Evolutionary conservation across 2,888 invertebrate genomes (phyloP).

Genomic region (Brachyopa scutellaris): DNA sequence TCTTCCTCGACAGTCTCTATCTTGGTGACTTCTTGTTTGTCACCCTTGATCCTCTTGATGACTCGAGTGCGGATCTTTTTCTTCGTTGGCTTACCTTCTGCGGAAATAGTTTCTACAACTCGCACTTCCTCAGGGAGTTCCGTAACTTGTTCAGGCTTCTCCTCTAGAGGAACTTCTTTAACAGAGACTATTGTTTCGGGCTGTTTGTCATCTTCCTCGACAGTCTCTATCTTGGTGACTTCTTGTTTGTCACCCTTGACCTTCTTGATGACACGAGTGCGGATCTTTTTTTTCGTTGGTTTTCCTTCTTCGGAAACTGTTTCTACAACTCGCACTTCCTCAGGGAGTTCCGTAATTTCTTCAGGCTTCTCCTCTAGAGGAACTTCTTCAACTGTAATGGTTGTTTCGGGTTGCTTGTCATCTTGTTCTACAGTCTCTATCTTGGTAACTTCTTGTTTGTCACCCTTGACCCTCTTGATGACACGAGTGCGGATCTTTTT

Average conservation of each 20-base stretch:
- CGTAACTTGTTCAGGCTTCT: constrained; percentile 22
- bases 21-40: constrained; percentile 52
- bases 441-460: constrained; percentile 53
- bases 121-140: constrained; percentile 49
- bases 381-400: constrained; percentile 17
- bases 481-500: constrained; percentile 44
- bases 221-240: constrained; percentile 35
- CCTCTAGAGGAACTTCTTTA: constrained; percentile 33
- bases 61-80: constrained; percentile 41
- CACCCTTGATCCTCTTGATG: constrained; percentile 46
- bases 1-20: constrained; percentile 54
- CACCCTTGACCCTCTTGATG: constrained; percentile 41
- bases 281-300: constrained; percentile 17
- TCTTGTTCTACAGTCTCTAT: constrained; percentile 51
- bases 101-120: constrained; percentile 14
- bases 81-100: constrained; percentile 45
- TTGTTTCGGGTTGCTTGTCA: constrained; percentile 40
- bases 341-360: constrained; percentile 21
- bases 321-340: constrained; percentile 1
- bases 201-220: constrained; percentile 23
- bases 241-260: constrained; percentile 27
- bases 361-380: constrained; percentile 21
- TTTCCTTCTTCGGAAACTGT: constrained; percentile 21
- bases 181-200: constrained; percentile 43
- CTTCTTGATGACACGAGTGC: constrained; percentile 18